Conservation (phyloP, 2,888 invertebrate genomes). For the Dexiosoma caninum region DNA sequence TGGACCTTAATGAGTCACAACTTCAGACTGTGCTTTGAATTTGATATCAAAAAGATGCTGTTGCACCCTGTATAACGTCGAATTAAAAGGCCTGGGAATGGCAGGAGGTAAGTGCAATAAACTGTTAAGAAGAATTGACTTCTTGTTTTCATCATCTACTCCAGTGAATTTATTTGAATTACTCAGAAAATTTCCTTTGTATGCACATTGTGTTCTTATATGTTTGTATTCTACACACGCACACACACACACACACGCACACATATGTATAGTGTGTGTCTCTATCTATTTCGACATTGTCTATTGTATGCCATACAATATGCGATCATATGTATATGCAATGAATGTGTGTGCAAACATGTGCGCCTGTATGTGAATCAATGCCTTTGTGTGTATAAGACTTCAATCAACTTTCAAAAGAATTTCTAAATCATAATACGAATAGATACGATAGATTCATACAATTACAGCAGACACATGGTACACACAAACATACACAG, state of each 20-base stretch:
- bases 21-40: too few relatives aligned
- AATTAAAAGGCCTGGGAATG: too few relatives aligned
- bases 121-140: constrained; percentile 57
- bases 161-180: constrained; percentile 48
- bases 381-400: constrained; percentile 8
- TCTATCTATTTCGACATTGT: constrained; percentile 20
- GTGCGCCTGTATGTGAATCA: neutral
- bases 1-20: too few relatives aligned
- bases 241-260: neutral
- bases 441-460: constrained; percentile 10
- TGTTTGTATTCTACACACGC: neutral
- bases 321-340: neutral
- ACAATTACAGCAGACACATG: neutral
- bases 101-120: constrained; percentile 44
- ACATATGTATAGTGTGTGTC: neutral
- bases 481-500: neutral
- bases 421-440: constrained; percentile 50
- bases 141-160: constrained; percentile 32
- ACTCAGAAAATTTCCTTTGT: constrained; percentile 40
- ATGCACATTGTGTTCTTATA: constrained; percentile 1
- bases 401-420: constrained; percentile 57
- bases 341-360: neutral
- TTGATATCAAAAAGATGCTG: too few relatives aligned
- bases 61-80: too few relatives aligned
- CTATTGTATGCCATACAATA: constrained; percentile 24